Base-by-base conservation (phyloP, 2,797 vertebrate species). In the Cephalopachus bancanus region DNA sequence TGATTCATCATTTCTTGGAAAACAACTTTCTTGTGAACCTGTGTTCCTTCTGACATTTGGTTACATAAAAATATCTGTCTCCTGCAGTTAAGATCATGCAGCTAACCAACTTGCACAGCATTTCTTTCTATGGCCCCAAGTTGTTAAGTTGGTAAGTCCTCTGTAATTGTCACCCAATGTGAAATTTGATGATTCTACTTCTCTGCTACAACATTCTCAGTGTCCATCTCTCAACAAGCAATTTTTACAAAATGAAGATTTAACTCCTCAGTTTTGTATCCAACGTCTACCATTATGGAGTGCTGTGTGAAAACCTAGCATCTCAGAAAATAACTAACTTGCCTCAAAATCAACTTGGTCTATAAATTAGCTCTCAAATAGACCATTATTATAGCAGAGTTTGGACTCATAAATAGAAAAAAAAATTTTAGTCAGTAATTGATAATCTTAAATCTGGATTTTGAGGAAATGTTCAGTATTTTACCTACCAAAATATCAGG, bases 1-100 rank as follows among this genome's bases (percentile, higher is more conserved):
- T 90, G 60, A 75, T 55, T 83, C 75, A 84, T 90, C 62, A 24
- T 89, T 86, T 96, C 78, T 85, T 91, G 79, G 91, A 93, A 96
- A 95, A 59, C 26, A 65, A 12, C 16, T 9, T 53, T 49, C 91
- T 93, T 94, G n/a, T 75, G 84, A 53, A 88, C 53, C 78, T 91
- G 19, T 91, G 49, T 33, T 96, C 28, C 95, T 93, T 76, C 57
- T 89, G 79, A 55, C 53, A 76, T 53, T 92, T 95, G 62, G 20
- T 57, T 92, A 53, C 71, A 78, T n/a, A 85, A 89, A 84, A 71
- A 55, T 12, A 72, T 81, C 37, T 86, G 49, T 65, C 55, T 80
- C 44, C 49, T 89, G 69, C n/a, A 72, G 30, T 67, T 62, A 75
- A 83, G 92, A 55, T 75, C 59, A 30, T 44, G 59, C 16, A 87